Base-by-base conservation (phyloP, 2,888 invertebrate genomes). In the Diabrotica balteata region DNA sequence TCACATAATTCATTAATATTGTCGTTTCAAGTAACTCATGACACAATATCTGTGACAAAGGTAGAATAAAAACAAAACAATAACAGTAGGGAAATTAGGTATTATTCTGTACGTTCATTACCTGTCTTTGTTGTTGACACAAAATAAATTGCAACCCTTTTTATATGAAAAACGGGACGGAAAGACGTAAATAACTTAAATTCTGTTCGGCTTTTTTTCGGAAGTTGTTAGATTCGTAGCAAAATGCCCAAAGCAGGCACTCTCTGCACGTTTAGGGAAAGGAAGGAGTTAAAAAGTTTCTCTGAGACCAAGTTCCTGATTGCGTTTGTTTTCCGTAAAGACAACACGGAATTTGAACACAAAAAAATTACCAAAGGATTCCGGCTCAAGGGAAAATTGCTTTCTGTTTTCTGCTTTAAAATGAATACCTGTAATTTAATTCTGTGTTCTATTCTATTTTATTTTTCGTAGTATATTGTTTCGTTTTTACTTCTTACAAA, bases 231-330 rank as follows among this genome's bases (percentile, higher is more conserved):
- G 47, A 67, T 65, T 65, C 59, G 61, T 49, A 63, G 57, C 47
- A 63, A 64, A 63, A 62, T 67, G 64, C 70, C 64, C 67, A 61
- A 65, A 64, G 62, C 61, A 55, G 67, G 62, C 63, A 59, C 59
- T 67, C 62, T 55, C 63, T 55, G 52, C 67, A 63, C 69, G 69
- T 69, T 63, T 59, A 59, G 52, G 46, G 53, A 60, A 59, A 63
- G 63, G 63, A 60, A 65, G 63, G 61, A 67, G 65, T 70, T 53
- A 59, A 59, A 67, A 70, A 70, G 67, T 70, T 70, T 60, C 49
- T 17, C 22, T 61, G 43, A 55, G 52, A 52, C 63, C 59, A 59
- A 67, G 49, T 67, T 67, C 59, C 63, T 67, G 67, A 67, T 65
- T 65, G 49, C 63, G 65, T 67, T 70, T 55, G 65, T 70, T 65